Conservation (phyloP, 2,888 invertebrate genomes). For the Eupithecia subfuscata region DNA sequence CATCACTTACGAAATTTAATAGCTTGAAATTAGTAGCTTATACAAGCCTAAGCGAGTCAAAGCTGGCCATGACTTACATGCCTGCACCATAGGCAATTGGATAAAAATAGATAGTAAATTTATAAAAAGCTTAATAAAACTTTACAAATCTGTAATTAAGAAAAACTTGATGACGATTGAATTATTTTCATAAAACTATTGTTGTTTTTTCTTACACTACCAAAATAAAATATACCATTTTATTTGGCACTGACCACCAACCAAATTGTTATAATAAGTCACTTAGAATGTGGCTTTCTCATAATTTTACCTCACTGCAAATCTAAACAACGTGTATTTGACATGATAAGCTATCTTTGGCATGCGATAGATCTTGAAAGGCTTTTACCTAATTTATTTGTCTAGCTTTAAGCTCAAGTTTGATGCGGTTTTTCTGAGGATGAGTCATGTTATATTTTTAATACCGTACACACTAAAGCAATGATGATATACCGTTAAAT, state of each 20-base stretch:
- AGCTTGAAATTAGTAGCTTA: neutral
- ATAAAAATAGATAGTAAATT: neutral
- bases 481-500: neutral
- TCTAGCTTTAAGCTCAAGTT: neutral
- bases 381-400: neutral
- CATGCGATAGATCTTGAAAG: neutral
- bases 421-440: neutral
- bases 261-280: neutral
- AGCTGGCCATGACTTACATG: neutral
- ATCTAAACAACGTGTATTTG: neutral
- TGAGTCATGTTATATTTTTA: neutral
- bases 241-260: neutral
- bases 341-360: neutral
- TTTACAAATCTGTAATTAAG: neutral
- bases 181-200: neutral
- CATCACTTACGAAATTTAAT: neutral
- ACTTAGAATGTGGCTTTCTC: neutral
- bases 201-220: neutral
- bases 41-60: neutral
- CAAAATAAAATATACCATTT: neutral
- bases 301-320: neutral
- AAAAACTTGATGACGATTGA: neutral
- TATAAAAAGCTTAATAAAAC: neutral
- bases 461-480: constrained; percentile 4
- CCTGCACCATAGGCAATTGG: neutral